These are phyloP conservation scores for Phymanthus crucifer DNA, from an alignment of 92 coral and sea anemone genomes.

Conservation along the genomic window DNA sequence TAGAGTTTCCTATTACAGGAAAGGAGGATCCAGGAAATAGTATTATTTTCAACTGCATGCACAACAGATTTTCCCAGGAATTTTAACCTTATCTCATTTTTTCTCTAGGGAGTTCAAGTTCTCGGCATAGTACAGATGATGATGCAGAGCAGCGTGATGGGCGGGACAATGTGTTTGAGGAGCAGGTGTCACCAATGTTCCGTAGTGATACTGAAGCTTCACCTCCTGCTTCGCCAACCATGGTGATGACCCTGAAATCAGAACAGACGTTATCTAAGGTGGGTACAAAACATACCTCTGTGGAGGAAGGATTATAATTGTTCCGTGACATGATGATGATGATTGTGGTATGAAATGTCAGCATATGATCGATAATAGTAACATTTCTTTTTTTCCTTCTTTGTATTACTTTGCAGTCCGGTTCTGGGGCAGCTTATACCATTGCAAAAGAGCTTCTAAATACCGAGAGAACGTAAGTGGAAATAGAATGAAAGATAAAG, in stretches of 20 bases:
- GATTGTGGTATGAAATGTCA: background rate
- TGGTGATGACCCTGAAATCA: conserved; percentile 43
- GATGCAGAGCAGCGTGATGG: conserved; percentile 59
- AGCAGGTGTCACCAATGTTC: conserved; percentile 70
- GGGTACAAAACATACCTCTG: background rate
- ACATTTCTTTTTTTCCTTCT: background rate
- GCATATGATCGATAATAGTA: background rate
- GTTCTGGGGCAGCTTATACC: conserved; percentile 75
- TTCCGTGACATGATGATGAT: no score
- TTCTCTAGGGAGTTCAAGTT: conserved; percentile 49
- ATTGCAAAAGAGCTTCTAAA: conserved; percentile 85
- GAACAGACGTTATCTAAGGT: conserved; percentile 78
- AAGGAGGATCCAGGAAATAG: background rate
- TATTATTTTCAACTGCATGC: background rate
- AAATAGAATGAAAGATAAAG: background rate
- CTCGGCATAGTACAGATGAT: conserved; percentile 71
- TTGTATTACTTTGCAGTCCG: conserved; percentile 42
- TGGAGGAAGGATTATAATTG: no score
- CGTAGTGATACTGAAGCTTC: conserved; percentile 75
- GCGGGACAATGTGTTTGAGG: conserved; percentile 81
- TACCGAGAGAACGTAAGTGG: conserved; percentile 92
- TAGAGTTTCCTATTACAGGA: background rate
- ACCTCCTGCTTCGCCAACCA: conserved; percentile 80
- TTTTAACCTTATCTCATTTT: background rate
- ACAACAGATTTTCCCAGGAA: background rate